Evolutionary conservation across 2,113 vertebrate species (phyloP), one percentile per base, ranked within the genome.

Genomic region (Odocoileus hemionus): DNA sequence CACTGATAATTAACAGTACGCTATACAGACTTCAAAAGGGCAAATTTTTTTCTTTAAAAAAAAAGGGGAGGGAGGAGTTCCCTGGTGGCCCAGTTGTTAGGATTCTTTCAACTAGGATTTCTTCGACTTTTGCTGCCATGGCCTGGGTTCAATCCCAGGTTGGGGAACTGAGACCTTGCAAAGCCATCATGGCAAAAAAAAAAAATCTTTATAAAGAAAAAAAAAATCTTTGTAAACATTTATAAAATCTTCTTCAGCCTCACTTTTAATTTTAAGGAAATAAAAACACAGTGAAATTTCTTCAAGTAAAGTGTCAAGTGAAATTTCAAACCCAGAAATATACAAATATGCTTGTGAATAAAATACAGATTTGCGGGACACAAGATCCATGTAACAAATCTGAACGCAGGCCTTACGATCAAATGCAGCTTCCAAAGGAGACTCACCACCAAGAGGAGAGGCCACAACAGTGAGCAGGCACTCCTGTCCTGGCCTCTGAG

Each of bases 301-400:
- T 83, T 70, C 17, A 86, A 76, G 30, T 58, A 76, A 94, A 86
- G 78, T 58, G 86, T 30, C 60, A 91, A 85, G 74, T 86, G 57
- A 93, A 80, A 84, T 47, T 93, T 93, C 76, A 95, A 96, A 94
- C 45, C 36, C 57, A 82, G 33, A 96, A 93, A 86, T 2, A 91
- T n/a, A 92, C 6, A 91, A 89, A 86, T 55, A 58, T 21, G 52
- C 55, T 39, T 30, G 17, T 64, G 61, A 93, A 83, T 43, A 78
- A 87, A 84, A 90, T 79, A 23, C 0, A 91, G 43, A 70, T 39
- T 54, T 83, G 36, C 30, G 30, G 28, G 89, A 83, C 36, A 92
- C 28, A 90, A 64, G 43, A 30, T 54, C 67, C 52, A 87, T 5
- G 4, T 14, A 86, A 78, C 14, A 43, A 47, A 39, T 55, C 89